Evolutionary conservation across 2,113 vertebrate species (phyloP).

Genomic region (Chiloscyllium plagiosum): DNA sequence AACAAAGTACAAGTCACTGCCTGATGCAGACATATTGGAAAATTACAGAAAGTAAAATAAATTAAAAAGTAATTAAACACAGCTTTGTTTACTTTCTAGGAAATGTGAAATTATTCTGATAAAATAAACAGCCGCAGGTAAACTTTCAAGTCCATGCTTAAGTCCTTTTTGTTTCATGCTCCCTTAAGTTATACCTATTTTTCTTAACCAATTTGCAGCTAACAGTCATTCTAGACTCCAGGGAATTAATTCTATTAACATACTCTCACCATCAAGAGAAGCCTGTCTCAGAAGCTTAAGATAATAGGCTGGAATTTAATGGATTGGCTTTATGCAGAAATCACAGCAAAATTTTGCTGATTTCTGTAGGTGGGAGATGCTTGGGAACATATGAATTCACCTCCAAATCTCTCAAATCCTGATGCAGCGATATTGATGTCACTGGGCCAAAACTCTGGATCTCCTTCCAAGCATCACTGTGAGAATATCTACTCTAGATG

Average conservation of each 20-base stretch:
- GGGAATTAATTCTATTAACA: slow-evolving; percentile 12
- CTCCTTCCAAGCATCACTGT: too few species aligned
- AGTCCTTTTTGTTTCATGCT: neutral
- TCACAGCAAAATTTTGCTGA: neutral
- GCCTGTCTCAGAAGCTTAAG: neutral
- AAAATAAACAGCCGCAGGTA: neutral
- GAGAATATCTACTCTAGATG: too few species aligned
- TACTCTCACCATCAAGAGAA: neutral
- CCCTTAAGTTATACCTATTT: neutral
- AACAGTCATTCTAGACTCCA: neutral
- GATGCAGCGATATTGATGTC: too few species aligned
- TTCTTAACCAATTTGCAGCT: neutral
- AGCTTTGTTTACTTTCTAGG: neutral
- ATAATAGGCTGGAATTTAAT: neutral
- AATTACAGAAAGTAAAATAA: neutral
- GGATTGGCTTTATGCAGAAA: neutral
- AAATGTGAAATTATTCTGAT: neutral
- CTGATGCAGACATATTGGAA: neutral
- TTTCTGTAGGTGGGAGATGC: neutral
- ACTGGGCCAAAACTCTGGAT: too few species aligned
- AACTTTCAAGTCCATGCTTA: neutral
- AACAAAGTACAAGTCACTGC: neutral
- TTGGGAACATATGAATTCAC: too few species aligned
- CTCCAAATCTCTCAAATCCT: too few species aligned
- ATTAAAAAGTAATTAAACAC: neutral